Evolutionary conservation across 2,888 invertebrate genomes (phyloP).

Genomic region (Kuschelorhynchus macadamiae): DNA sequence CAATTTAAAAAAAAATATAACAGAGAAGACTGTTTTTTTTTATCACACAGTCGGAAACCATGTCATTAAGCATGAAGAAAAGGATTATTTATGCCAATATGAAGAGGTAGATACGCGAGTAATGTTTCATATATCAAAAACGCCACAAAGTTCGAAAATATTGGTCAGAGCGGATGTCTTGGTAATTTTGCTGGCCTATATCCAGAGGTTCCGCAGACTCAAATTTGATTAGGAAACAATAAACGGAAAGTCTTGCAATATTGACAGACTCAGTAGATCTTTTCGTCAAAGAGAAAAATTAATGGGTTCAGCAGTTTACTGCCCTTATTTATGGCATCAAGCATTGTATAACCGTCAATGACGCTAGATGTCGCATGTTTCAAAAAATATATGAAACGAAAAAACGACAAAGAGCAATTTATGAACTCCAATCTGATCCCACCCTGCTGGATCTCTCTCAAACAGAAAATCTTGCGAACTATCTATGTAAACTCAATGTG

Average conservation of each 20-base stretch:
- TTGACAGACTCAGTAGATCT: too few species aligned
- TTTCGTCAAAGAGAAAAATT: too few species aligned
- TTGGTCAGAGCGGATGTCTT: slow-evolving; percentile 48
- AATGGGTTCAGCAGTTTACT: too few species aligned
- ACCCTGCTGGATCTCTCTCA: too few species aligned
- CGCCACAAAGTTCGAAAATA: slow-evolving; percentile 24
- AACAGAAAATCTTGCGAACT: not conserved
- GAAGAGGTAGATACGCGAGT: slow-evolving; percentile 57
- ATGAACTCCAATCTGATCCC: too few species aligned
- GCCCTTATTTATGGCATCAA: too few species aligned
- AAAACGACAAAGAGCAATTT: too few species aligned
- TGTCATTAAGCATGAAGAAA: slow-evolving; percentile 46
- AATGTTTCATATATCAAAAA: slow-evolving; percentile 53
- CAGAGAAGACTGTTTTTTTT: slow-evolving; percentile 50
- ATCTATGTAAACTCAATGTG: slow-evolving; percentile 4
- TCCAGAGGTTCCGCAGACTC: slow-evolving; percentile 54
- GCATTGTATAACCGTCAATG: too few species aligned
- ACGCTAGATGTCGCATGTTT: too few species aligned
- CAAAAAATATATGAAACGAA: too few species aligned
- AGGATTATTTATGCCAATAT: slow-evolving; percentile 49
- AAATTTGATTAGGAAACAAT: slow-evolving; percentile 56
- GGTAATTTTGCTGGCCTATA: slow-evolving; percentile 56
- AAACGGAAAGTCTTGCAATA: too few species aligned
- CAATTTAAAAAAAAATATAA: slow-evolving; percentile 50
- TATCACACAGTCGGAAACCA: slow-evolving; percentile 20